Conservation (phyloP, 2,113 vertebrate species). For the Cervus canadensis region DNA sequence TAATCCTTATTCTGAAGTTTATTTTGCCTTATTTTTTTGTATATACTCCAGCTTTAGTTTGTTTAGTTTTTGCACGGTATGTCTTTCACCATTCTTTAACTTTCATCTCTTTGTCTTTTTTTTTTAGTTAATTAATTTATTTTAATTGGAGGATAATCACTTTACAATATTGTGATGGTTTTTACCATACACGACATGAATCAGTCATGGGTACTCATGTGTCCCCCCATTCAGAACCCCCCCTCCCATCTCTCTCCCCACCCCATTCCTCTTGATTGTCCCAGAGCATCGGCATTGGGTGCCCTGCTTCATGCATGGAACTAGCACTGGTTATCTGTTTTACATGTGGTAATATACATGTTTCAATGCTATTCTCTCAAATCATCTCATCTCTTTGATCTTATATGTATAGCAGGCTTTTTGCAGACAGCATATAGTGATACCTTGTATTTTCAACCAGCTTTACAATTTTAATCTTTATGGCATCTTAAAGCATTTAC, state of each 20-base stretch:
- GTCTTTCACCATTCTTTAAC: neutral
- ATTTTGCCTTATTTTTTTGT: neutral
- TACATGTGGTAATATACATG: neutral
- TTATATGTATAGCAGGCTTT: neutral
- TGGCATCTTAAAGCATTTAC: neutral
- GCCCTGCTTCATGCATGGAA: neutral
- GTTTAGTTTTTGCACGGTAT: neutral
- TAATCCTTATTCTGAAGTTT: neutral
- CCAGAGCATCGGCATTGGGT: neutral
- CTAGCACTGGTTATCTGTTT: neutral
- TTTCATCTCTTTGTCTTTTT: neutral
- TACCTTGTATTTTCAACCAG: neutral
- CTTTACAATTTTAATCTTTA: neutral
- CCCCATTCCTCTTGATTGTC: neutral
- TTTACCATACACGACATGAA: too few relatives aligned
- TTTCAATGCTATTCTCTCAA: neutral
- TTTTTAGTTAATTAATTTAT: too few relatives aligned
- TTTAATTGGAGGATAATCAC: too few relatives aligned
- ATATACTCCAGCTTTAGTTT: neutral
- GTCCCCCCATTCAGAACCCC: neutral
- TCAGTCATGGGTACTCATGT: too few relatives aligned
- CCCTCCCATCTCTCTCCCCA: neutral
- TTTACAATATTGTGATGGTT: too few relatives aligned
- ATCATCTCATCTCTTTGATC: neutral
- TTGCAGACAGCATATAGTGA: neutral